Conservation (phyloP, 2,113 vertebrate species). For the Lutjanus erythropterus region DNA sequence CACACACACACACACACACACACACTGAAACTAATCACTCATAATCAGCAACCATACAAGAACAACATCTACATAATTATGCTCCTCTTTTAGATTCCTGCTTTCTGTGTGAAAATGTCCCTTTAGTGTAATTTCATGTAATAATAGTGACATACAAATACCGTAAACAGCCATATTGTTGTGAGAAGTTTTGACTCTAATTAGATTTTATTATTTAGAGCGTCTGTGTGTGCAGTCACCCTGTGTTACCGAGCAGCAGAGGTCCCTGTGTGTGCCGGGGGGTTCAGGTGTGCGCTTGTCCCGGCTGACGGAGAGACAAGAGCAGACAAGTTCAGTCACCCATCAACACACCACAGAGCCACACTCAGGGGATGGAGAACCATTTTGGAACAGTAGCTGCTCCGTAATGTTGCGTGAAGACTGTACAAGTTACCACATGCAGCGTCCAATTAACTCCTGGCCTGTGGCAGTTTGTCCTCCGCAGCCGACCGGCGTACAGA, state of each 20-base stretch:
- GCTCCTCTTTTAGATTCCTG: not conserved
- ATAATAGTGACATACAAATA: not conserved
- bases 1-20: not conserved
- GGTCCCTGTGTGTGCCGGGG: slow-evolving; percentile 2
- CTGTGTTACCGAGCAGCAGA: not conserved
- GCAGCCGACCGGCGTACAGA: not conserved
- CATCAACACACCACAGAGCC: slow-evolving; percentile 55
- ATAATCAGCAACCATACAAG: not conserved
- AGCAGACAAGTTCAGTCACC: slow-evolving; percentile 76
- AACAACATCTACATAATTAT: not conserved
- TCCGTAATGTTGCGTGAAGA: slow-evolving; percentile 29
- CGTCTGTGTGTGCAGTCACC: slow-evolving; percentile 11
- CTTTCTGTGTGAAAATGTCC: not conserved
- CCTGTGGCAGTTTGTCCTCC: slow-evolving; percentile 57
- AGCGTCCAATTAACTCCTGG: slow-evolving; percentile 72
- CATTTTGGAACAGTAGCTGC: slow-evolving; percentile 62
- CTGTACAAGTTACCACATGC: slow-evolving; percentile 62
- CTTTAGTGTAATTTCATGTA: not conserved
- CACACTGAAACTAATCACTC: not conserved
- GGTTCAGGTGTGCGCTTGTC: slow-evolving; percentile 67
- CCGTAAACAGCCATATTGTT: slow-evolving; percentile 14
- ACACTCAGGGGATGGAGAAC: slow-evolving; percentile 59
- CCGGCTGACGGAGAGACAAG: slow-evolving; percentile 77
- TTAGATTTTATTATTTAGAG: not conserved
- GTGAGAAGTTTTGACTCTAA: not conserved